Conservation (phyloP, 2,797 vertebrate genomes). For the Molossus alvarezi region DNA sequence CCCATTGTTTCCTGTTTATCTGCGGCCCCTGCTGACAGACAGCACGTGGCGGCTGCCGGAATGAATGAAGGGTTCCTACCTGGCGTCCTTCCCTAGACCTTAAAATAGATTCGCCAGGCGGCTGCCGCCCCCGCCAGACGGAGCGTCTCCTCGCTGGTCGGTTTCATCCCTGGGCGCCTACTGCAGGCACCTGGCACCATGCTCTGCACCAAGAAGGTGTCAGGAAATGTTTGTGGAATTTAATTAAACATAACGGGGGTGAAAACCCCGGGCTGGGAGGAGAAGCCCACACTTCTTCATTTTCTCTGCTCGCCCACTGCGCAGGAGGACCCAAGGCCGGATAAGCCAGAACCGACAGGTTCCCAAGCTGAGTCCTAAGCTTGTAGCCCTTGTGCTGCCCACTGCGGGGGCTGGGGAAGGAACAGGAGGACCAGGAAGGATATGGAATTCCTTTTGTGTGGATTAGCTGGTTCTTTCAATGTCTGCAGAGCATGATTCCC, state of each 20-base stretch:
- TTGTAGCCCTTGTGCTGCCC: neutral
- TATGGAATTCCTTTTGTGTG: accelerated
- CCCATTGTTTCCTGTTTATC: neutral
- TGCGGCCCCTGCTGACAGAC: neutral
- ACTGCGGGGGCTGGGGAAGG: neutral
- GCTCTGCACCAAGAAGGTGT: conserved; percentile 68
- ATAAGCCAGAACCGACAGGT: neutral
- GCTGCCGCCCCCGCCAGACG: neutral
- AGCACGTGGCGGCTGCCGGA: neutral
- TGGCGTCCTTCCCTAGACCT: conserved; percentile 20
- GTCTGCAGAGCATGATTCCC: neutral
- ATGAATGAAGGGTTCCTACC: conserved; percentile 19
- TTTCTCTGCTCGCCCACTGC: accelerated
- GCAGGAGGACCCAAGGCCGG: neutral
- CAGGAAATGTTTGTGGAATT: conserved; percentile 1
- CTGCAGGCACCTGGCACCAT: neutral
- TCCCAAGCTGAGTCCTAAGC: neutral
- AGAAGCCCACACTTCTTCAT: neutral
- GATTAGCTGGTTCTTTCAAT: accelerated
- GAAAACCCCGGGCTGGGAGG: conserved; percentile 55
- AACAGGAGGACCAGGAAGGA: accelerated
- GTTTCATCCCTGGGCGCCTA: neutral
- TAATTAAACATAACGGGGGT: conserved; percentile 70
- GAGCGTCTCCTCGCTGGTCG: accelerated
- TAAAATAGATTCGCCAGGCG: neutral